Percentiles rank a stretch among this genome's conserved stretches.
These are phyloP conservation scores for Rhinoderma darwinii DNA, from an alignment of 2,113 vertebrate species.

Conservation along the genomic window DNA sequence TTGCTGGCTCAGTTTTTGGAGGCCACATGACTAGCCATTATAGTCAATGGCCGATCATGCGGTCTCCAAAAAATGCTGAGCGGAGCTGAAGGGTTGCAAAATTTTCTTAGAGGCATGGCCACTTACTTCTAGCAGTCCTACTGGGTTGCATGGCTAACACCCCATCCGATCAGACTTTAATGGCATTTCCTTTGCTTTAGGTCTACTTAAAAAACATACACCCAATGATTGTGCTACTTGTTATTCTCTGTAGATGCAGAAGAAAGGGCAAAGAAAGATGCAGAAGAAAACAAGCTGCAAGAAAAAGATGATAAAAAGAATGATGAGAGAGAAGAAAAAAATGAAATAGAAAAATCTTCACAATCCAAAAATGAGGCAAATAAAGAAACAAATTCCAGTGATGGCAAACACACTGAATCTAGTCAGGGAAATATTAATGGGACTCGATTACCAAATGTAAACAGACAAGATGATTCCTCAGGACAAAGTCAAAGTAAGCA, in stretches of 20 bases:
- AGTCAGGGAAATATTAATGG: slow-evolving; percentile 67
- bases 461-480: slow-evolving; percentile 61
- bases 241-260: slow-evolving; percentile 66
- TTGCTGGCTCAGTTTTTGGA: too few relatives aligned
- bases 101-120: too few relatives aligned
- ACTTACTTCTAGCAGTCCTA: too few relatives aligned
- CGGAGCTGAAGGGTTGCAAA: too few relatives aligned
- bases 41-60: too few relatives aligned
- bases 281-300: slow-evolving; percentile 78
- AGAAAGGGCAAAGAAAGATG: slow-evolving; percentile 77
- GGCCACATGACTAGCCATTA: too few relatives aligned
- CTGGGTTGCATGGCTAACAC: too few relatives aligned
- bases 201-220: background rate
- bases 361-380: slow-evolving; percentile 61
- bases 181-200: too few relatives aligned
- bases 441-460: slow-evolving; percentile 64
- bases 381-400: slow-evolving; percentile 63
- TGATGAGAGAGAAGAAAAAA: slow-evolving; percentile 72
- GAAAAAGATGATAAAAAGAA: slow-evolving; percentile 76
- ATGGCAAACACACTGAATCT: slow-evolving; percentile 61
- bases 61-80: too few relatives aligned
- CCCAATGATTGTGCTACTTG: background rate
- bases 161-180: too few relatives aligned
- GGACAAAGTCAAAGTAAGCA: slow-evolving; percentile 63
- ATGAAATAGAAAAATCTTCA: slow-evolving; percentile 64